Base-by-base conservation (phyloP, 30 jellyfish, hydroid and myxozoan genomes). In the Aurelia sp. region DNA sequence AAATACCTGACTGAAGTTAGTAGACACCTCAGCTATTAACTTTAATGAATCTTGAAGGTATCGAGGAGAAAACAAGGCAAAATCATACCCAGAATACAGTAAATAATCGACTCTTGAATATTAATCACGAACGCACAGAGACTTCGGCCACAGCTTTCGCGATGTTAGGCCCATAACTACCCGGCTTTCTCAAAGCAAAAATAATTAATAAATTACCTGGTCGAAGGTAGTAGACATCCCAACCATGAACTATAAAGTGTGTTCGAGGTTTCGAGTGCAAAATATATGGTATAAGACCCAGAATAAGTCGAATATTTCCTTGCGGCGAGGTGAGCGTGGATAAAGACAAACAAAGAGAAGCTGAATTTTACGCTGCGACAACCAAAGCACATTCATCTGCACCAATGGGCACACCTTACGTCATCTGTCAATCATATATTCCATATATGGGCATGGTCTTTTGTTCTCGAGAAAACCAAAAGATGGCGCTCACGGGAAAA, bases 151-250 rank as follows among this genome's bases (percentile, higher is more conserved):
- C 55, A 44, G 55, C 13, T 44, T 44, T 13, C 3, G 55, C 15
- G 55, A 44, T 44, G 55, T 44, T 44, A 44, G 55, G 55, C 55
- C 55, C 55, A 13, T 16, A 13, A 44, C 55, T 44, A 44, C 55
- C 55, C 55, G 55, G 13, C 55, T 10, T 7, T 44, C 15, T 5
- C 55, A 13, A 44, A 44, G 55, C 55, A 9, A 44, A 44, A 44
- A 44, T 44, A 7, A 44, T 44, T 0, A n/a, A 59, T 59, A 59
- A 82, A 58, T 61, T 76, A 90, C 97, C 95, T 90, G 97, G 87
- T 90, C 88, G 87, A 90, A 90, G 85, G 89, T 48, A 83, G 91
- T 62, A 80, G 97, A 90, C 97, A 90, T 90, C 87, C 80, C 97
- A 90, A 76, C 81, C 95, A 75, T 52, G 72, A 77, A 87, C 82